Evolutionary conservation across 1,140 invertebrate species (phyloP).

Genomic region (Meteorus sp.): DNA sequence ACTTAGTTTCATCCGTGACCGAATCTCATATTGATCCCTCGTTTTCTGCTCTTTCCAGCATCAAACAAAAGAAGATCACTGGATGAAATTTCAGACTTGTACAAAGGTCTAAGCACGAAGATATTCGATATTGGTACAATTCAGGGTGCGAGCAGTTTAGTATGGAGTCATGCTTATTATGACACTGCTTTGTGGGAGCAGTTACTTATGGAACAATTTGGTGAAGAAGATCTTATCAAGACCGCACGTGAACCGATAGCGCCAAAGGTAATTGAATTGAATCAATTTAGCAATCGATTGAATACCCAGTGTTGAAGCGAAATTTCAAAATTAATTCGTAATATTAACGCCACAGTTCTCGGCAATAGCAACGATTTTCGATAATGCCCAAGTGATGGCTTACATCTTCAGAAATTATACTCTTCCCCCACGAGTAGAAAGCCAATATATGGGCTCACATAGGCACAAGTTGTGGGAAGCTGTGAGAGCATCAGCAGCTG

Average conservation of each 20-base stretch:
- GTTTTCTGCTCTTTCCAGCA: slow-evolving; percentile 50
- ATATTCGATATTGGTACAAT: slow-evolving; percentile 74
- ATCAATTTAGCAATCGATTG: background rate
- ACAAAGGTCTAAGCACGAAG: slow-evolving; percentile 69
- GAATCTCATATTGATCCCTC: background rate
- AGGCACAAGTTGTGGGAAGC: slow-evolving; percentile 84
- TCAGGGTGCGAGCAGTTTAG: slow-evolving; percentile 75
- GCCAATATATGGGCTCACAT: slow-evolving; percentile 78
- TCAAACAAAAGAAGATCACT: slow-evolving; percentile 63
- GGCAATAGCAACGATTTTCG: slow-evolving; percentile 80
- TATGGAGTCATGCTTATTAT: slow-evolving; percentile 89
- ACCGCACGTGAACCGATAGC: slow-evolving; percentile 62
- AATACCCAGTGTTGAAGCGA: too few species aligned
- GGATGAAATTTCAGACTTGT: slow-evolving; percentile 67
- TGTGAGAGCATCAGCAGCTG: slow-evolving; percentile 86
- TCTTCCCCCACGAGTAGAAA: slow-evolving; percentile 72
- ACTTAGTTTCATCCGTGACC: background rate
- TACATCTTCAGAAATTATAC: slow-evolving; percentile 91
- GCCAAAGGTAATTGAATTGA: slow-evolving; percentile 63
- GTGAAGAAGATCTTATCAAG: slow-evolving; percentile 69
- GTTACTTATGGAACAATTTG: slow-evolving; percentile 74
- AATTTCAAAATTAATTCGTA: too few species aligned
- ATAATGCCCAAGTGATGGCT: slow-evolving; percentile 76
- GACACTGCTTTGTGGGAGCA: slow-evolving; percentile 85
- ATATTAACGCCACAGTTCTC: slow-evolving; percentile 62